phyloP scores from a whole-genome alignment of 1,140 invertebrate genomes.

The Cryptotermes secundus region DNA sequence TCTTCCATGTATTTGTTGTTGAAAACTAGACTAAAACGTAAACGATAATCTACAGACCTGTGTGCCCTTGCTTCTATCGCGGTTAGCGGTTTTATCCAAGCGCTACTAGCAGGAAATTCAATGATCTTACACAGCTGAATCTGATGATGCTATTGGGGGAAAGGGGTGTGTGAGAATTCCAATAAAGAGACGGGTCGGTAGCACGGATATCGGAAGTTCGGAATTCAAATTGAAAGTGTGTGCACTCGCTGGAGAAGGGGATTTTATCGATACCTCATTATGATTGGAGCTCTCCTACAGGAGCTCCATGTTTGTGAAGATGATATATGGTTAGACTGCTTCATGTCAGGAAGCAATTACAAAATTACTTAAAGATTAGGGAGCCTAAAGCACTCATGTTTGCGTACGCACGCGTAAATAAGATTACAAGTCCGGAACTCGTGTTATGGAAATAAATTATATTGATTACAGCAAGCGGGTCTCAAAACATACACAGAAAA shows the following conservation, averaged over 20 bases:
- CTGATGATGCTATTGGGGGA: not conserved
- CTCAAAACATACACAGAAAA: too few species aligned
- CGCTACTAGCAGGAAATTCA: not conserved
- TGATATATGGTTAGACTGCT: not conserved
- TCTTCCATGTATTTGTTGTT: too few species aligned
- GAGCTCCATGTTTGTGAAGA: not conserved
- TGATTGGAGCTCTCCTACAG: not conserved
- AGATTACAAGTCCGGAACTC: too few species aligned
- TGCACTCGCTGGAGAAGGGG: not conserved
- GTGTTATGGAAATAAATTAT: too few species aligned
- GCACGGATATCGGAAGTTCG: not conserved
- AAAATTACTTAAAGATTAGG: not conserved
- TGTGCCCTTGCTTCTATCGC: too few species aligned
- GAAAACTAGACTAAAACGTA: too few species aligned
- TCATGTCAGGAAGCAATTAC: not conserved
- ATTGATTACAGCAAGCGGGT: too few species aligned
- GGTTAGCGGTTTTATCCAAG: not conserved
- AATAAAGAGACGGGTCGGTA: not conserved
- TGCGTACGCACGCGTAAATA: too few species aligned
- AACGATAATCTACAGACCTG: too few species aligned
- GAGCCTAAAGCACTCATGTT: too few species aligned
- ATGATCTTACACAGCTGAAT: not conserved
- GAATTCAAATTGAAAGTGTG: conserved; percentile 9
- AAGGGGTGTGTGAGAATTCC: not conserved
- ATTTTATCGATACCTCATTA: not conserved